Evolutionary conservation across 2,113 vertebrate genomes (phyloP).

Genomic region (Seriola dumerili): DNA sequence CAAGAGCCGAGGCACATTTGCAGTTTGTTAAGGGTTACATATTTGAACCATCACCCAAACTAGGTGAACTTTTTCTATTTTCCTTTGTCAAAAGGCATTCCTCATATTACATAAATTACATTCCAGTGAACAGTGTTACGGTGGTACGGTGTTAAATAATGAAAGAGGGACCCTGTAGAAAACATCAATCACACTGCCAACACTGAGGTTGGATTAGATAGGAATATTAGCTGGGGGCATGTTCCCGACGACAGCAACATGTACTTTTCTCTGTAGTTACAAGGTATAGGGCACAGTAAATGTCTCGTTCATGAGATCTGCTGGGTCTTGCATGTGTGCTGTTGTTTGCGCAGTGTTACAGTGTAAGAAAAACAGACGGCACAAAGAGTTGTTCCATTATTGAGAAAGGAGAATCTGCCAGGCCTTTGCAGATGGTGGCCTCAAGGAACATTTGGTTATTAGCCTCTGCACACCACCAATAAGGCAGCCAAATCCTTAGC

Average conservation of each 20-base stretch:
- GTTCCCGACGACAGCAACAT: constrained; percentile 5
- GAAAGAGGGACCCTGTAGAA: neutral
- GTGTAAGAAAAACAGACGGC: neutral
- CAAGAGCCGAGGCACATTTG: neutral
- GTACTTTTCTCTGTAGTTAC: constrained; percentile 20
- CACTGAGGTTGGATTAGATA: neutral
- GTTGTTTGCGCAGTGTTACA: neutral
- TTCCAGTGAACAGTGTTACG: neutral
- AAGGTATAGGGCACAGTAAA: constrained; percentile 28
- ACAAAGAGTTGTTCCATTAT: constrained; percentile 5
- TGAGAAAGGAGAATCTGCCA: neutral
- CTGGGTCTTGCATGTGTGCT: constrained; percentile 13
- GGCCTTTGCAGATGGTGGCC: constrained; percentile 3
- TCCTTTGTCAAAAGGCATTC: neutral
- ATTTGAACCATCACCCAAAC: constrained; percentile 1
- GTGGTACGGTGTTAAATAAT: neutral
- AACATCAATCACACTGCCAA: constrained; percentile 17
- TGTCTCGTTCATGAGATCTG: constrained; percentile 27
- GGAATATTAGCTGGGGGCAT: constrained; percentile 38
- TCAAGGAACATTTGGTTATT: neutral
- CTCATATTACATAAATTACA: constrained; percentile 5
- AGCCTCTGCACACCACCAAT: constrained; percentile 4
- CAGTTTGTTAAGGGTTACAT: neutral
- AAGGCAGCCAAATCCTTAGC: constrained; percentile 14
- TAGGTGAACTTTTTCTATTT: neutral